Evolutionary conservation across 1,140 invertebrate genomes (phyloP), one percentile per base, ranked within the genome.

Genomic region (Drosophila grimshawi): DNA sequence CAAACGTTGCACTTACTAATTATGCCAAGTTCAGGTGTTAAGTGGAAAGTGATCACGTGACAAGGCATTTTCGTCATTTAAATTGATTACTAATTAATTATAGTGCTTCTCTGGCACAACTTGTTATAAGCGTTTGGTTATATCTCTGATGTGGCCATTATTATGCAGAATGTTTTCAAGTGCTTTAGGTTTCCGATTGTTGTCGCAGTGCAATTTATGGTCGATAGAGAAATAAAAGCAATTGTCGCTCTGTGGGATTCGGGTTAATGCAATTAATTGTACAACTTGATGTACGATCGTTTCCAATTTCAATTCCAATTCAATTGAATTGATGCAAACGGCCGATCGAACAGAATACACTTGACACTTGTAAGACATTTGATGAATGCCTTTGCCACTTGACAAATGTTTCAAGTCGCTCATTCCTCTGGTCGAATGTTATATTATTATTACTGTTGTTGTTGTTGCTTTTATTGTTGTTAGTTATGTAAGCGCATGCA

Each of bases 351-450:
- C 51, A 39, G 19, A 55, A 70, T 70, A 55, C 51, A 63, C 32
- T 70, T 70, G 67, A 63, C 67, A 70, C 67, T 55, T 56, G 39
- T 5, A 35, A 70, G 41, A 66, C 46, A 67, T 59, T 72, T 72
- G 55, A 66, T 66, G 55, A 66, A 66, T 72, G 37, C 46, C 27
- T 49, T 33, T 27, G 33, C 19, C 63, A 71, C 48, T 53, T 60
- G 49, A 52, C 48, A 61, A 52, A 41, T 62, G 57, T 53, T 46
- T 62, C 27, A 48, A 48, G 46, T 29, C 46, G 46, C 4, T 48
- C 37, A 27, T 29, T 29, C 41, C 3, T 4, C n/a, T 6, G 53
- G 41, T 56, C 53, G 35, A 55, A 52, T 52, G 30, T 19, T 19
- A 1, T 19, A 19, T 19, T 19, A 19, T 19, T 19, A 19, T 19